Evolutionary conservation across 92 coral and sea anemone genomes (phyloP).

Genomic region (Plumapathes pennacea): DNA sequence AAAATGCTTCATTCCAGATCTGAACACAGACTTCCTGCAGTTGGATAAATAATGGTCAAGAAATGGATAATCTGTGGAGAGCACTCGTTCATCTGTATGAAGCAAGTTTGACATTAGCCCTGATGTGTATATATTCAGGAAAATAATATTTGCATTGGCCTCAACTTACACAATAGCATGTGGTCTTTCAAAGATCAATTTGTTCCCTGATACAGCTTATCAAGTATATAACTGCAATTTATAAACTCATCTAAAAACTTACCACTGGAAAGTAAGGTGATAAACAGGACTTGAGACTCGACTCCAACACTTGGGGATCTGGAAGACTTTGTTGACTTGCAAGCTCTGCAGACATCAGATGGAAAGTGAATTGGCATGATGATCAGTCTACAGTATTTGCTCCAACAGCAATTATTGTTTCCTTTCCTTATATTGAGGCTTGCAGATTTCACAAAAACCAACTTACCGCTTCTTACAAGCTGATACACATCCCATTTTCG

Average conservation of each 20-base stretch:
- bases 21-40: constrained; percentile 73
- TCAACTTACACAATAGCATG: no score
- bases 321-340: constrained; percentile 20
- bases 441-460: neutral
- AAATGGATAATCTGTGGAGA: no score
- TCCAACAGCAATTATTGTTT: no score
- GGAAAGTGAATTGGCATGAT: neutral
- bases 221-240: neutral
- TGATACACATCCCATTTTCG: constrained; percentile 79
- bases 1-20: constrained; percentile 59
- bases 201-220: neutral
- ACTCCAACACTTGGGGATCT: constrained; percentile 53
- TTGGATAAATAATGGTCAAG: no score
- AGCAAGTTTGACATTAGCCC: no score
- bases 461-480: constrained; percentile 67
- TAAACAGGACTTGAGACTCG: constrained; percentile 38
- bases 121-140: no score
- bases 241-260: neutral
- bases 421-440: no score
- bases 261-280: constrained; percentile 64
- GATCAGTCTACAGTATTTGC: neutral
- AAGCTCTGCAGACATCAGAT: constrained; percentile 21
- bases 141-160: no score
- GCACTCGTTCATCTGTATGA: no score
- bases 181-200: no score